Base-by-base conservation (phyloP, 2,113 vertebrate species). In the Micronycteris hirsuta region DNA sequence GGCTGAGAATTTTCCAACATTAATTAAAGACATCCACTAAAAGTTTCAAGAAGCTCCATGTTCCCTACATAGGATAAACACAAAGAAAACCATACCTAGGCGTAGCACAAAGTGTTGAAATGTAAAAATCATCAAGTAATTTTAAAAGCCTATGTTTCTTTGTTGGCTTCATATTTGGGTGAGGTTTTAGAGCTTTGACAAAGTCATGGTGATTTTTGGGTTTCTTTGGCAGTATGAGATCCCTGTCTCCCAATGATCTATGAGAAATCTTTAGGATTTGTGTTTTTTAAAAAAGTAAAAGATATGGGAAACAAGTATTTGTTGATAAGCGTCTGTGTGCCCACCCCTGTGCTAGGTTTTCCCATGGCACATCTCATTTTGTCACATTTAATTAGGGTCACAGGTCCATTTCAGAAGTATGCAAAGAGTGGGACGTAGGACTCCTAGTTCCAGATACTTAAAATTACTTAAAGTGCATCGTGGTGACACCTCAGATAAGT, bases 401-500 rank as follows among this genome's bases (percentile, higher is more conserved):
- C 45, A 43, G 41, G 71, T 88, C 49, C 77, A 88, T 52, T 92
- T 93, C 67, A 86, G 82, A 93, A 94, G 74, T 74, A 82, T 13
- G 63, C 58, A 28, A 89, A 47, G 52, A 85, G 20, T 58, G 65
- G 49, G 58, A 86, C 63, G 54, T 91, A 86, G 70, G 83, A 94
- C 86, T 96, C 82, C 74, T 89, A 61, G 63, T 36, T 89, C 38
- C 63, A 67, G 93, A 96, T 97, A 19, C 85, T 96, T 95, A 92
- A 88, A 97, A 85, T 96, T 97, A 95, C 97, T 98, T 97, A 93
- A 97, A 97, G 97, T 89, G 95, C 97, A 96, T 93, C 98, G 96
- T 95, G 95, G 95, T 98, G 96, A 97, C 98, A 98, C 98, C 97
- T 98, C 93, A 96, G 96, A 98, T 96, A 97, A 97, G 92, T 97